Evolutionary conservation across 1,140 invertebrate genomes (phyloP).

Genomic region (Drosophila nannoptera): DNA sequence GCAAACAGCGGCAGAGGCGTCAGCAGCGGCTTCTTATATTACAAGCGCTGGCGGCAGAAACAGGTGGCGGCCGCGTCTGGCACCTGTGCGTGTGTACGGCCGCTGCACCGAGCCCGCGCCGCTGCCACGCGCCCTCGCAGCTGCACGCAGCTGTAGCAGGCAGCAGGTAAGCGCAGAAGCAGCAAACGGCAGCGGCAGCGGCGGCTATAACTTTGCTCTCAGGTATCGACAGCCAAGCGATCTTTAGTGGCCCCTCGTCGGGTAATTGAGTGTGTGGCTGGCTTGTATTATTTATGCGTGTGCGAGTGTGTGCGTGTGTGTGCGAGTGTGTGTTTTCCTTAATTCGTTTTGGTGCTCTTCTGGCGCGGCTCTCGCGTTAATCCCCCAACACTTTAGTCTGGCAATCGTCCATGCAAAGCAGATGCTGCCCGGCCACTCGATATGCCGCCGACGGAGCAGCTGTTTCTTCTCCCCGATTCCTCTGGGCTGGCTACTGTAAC

Average conservation of each 20-base stretch:
- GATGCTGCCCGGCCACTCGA: slow-evolving; percentile 25
- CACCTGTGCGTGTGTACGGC: slow-evolving; percentile 36
- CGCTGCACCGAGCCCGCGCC: not conserved
- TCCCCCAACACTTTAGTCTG: slow-evolving; percentile 11
- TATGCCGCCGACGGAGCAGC: slow-evolving; percentile 21
- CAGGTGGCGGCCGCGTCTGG: slow-evolving; percentile 22
- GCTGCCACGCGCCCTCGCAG: slow-evolving; percentile 31
- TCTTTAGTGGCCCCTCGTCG: slow-evolving; percentile 18
- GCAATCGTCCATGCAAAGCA: slow-evolving; percentile 36
- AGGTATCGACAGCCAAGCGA: slow-evolving; percentile 29
- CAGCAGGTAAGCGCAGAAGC: slow-evolving; percentile 23
- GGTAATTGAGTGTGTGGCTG: slow-evolving; percentile 48
- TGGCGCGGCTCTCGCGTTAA: not conserved
- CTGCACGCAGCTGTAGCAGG: slow-evolving; percentile 25
- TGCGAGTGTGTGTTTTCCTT: slow-evolving; percentile 12
- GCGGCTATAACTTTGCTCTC: not conserved
- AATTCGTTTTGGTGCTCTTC: slow-evolving; percentile 15
- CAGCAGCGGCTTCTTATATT: slow-evolving; percentile 29
- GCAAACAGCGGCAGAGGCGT: slow-evolving; percentile 1
- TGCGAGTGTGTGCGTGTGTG: slow-evolving; percentile 11
- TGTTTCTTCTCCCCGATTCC: slow-evolving; percentile 14
- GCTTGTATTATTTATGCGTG: slow-evolving; percentile 52
- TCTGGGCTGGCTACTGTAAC: not conserved
- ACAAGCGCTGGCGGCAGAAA: slow-evolving; percentile 38
- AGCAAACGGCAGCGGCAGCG: not conserved